Base-by-base conservation (phyloP, 2,888 invertebrate species). In the Dione vanillae region DNA sequence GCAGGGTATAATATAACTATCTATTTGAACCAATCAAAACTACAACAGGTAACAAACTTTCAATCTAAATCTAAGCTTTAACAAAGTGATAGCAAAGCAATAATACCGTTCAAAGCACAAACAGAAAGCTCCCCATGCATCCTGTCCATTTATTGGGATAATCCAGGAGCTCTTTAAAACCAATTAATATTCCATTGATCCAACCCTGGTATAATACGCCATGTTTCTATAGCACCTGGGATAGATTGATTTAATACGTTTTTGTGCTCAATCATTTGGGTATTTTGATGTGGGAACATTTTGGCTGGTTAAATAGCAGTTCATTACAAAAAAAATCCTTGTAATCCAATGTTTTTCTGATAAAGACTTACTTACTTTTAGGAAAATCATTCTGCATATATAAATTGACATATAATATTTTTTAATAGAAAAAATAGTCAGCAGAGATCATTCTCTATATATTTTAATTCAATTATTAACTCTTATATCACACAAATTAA, bases 141-240 rank as follows among this genome's bases (percentile, higher is more conserved):
- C 72, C 82, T 78, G 78, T 79, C 83, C 88, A 89, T 89, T 90
- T 86, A 87, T 85, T 84, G 87, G 77, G 78, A 85, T 88, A 89
- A 90, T 89, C 89, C 87, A 73, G 66, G 74, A 78, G 80, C 86
- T 85, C 85, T 88, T 89, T 87, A 87, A 88, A 89, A 86, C 80
- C 89, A 89, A 89, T 89, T 87, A 89, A 88, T 88, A 88, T 87
- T 87, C 86, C 83, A 87, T 87, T 85, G 87, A 84, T 85, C 82
- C 72, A 66, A 41, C 19, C 64, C 67, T 52, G 65, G 62, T 74
- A 65, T 74, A 76, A 76, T 75, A 73, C 74, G 73, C 74, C 74
- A 75, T 75, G 75, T 66, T 64, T 70, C 71, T 62, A 69, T 66
- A 69, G 62, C 79, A 79, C 79, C 78, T 79, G 79, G 72, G 76